Conservation (phyloP, 2,113 vertebrate species). For the Alethe castanea region DNA sequence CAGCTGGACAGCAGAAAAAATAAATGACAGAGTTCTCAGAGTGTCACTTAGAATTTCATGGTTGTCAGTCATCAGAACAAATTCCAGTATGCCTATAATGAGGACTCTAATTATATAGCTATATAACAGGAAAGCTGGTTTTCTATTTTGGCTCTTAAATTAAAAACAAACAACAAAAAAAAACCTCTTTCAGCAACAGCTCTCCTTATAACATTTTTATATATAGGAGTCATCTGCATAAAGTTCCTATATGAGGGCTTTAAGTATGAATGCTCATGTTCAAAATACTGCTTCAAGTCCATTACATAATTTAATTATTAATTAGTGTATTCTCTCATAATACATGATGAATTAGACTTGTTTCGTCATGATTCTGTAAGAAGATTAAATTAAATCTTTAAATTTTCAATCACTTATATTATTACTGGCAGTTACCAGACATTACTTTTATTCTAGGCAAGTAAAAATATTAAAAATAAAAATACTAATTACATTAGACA, state of each 20-base stretch:
- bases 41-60: conserved; percentile 41
- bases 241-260: accelerated
- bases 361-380: background rate
- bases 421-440: background rate
- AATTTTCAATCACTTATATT: background rate
- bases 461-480: no score
- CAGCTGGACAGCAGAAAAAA: conserved; percentile 42
- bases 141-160: background rate
- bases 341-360: background rate
- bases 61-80: conserved; percentile 40
- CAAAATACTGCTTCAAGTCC: background rate
- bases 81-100: background rate
- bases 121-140: background rate
- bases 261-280: background rate
- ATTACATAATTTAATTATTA: background rate
- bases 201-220: background rate
- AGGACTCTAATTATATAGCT: background rate
- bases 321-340: background rate
- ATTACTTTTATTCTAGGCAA: background rate
- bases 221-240: background rate
- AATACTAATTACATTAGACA: background rate
- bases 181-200: background rate
- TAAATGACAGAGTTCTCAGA: conserved; percentile 51
- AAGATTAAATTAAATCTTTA: background rate
- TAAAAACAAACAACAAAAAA: background rate